Conservation (phyloP, 2,113 vertebrate genomes). For the Misgurnus anguillicaudatus region DNA sequence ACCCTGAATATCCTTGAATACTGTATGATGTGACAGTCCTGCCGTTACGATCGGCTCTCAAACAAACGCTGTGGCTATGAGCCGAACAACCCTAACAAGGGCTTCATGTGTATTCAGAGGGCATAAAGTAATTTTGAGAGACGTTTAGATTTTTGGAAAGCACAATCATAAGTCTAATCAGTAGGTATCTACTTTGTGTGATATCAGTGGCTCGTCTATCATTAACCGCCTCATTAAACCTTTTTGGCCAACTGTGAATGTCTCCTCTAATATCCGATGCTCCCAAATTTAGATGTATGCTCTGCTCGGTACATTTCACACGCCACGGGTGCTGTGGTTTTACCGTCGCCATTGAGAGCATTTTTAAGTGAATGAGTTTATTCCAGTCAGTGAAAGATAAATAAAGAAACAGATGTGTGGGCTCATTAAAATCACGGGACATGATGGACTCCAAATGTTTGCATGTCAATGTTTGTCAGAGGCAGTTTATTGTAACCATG, state of each 20-base stretch:
- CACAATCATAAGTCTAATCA: constrained; percentile 55
- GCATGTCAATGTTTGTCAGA: background rate
- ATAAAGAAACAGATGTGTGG: constrained; percentile 37
- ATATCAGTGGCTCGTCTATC: constrained; percentile 49
- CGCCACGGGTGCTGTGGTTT: constrained; percentile 43
- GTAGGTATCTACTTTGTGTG: constrained; percentile 47
- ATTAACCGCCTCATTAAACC: constrained; percentile 59
- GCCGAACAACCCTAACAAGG: constrained; percentile 47
- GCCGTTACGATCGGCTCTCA: constrained; percentile 10
- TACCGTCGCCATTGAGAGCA: constrained; percentile 16
- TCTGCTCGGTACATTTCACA: constrained; percentile 47
- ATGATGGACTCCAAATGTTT: background rate
- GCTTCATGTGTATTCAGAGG: constrained; percentile 59
- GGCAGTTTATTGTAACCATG: background rate
- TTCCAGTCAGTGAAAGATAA: constrained; percentile 38
- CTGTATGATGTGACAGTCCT: constrained; percentile 15
- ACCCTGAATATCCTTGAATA: background rate
- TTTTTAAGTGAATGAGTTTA: constrained; percentile 55
- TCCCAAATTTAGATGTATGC: constrained; percentile 55
- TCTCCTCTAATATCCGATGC: constrained; percentile 46
- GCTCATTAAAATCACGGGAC: constrained; percentile 11
- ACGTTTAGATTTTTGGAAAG: constrained; percentile 35
- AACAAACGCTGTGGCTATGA: constrained; percentile 27
- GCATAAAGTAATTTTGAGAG: constrained; percentile 50
- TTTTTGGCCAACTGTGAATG: constrained; percentile 44